Evolutionary conservation across 2,888 invertebrate species (phyloP), one percentile per base, ranked within the genome.

Genomic region (Meloe dianella): DNA sequence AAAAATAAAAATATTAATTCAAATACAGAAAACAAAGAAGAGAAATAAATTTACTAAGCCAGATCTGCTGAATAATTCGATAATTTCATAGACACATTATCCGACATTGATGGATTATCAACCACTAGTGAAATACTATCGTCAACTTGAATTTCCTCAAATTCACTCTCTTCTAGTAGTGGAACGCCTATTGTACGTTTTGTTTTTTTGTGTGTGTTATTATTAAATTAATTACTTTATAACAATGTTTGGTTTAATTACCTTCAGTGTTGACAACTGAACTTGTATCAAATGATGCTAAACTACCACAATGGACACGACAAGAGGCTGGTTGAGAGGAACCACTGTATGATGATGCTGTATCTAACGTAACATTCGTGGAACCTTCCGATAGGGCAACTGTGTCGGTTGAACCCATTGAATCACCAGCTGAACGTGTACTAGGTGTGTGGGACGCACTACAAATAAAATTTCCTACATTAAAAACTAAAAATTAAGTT

Each of bases 391-490:
- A 87, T 29, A 85, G 84, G 41, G 86, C 85, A 74, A 87, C 84
- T 6, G 87, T 87, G 74, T 87, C 87, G 29, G 87, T 85, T 17
- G 87, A 87, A 29, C 87, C 87, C 83, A 87, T 83, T 0, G 83
- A 83, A 71, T 83, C 83, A 14, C 78, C 81, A 41, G 75, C 80
- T 32, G 82, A 82, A 63, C 82, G 72, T 66, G 79, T 80, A 67
- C 83, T 83, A 10, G 83, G 82, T 8, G 83, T 80, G 74, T 84
- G 84, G 5, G 84, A 84, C n/a, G 82, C 83, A 67, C 84, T 84
- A 75, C 12, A 80, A 80, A 12, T 60, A 57, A 67, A 54, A 54
- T 54, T 27, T 20, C 47, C 8, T 10, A 47, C 3, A 47, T n/a
- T 41, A n/a, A 41, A 41, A 12, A 35, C 35, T 35, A 12, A 12